Evolutionary conservation across 2,113 vertebrate species (phyloP).

Genomic region (Leptobrachium ailaonicum): DNA sequence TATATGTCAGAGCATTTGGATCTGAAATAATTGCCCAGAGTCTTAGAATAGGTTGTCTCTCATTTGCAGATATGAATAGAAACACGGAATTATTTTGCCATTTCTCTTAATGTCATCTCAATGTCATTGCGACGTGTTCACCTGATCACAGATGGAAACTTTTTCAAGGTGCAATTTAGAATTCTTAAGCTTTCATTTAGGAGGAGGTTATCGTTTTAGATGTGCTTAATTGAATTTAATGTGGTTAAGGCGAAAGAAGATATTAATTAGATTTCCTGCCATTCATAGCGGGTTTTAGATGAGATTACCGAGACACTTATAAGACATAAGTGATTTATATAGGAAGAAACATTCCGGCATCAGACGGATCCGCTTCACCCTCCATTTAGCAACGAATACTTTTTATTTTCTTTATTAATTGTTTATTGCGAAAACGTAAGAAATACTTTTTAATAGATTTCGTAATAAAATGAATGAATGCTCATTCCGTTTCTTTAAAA

Average conservation of each 20-base stretch:
- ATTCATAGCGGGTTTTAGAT: conserved; percentile 29
- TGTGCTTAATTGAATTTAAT: conserved; percentile 42
- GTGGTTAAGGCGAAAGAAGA: conserved; percentile 30
- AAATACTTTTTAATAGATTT: no score
- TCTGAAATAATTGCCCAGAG: conserved; percentile 47
- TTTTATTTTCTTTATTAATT: no score
- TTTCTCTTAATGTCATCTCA: conserved; percentile 45
- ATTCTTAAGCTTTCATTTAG: conserved; percentile 19
- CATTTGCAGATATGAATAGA: conserved; percentile 50
- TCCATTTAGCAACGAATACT: neutral
- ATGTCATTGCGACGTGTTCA: conserved; percentile 33
- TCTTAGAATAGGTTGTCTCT: conserved; percentile 47
- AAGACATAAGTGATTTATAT: conserved; percentile 2
- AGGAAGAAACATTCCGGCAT: neutral
- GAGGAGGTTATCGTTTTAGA: conserved; percentile 34
- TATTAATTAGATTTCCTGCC: conserved; percentile 42
- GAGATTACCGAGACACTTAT: conserved; percentile 10
- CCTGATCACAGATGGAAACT: conserved; percentile 25
- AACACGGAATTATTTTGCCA: conserved; percentile 41
- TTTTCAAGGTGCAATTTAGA: conserved; percentile 29
- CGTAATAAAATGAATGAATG: no score
- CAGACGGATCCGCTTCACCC: neutral
- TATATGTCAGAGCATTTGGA: conserved; percentile 46
- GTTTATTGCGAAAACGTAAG: no score
- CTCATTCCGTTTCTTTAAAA: no score